Evolutionary conservation across 2,888 invertebrate genomes (phyloP), one percentile per base, ranked within the genome.

Genomic region (Physocephala rufipes): DNA sequence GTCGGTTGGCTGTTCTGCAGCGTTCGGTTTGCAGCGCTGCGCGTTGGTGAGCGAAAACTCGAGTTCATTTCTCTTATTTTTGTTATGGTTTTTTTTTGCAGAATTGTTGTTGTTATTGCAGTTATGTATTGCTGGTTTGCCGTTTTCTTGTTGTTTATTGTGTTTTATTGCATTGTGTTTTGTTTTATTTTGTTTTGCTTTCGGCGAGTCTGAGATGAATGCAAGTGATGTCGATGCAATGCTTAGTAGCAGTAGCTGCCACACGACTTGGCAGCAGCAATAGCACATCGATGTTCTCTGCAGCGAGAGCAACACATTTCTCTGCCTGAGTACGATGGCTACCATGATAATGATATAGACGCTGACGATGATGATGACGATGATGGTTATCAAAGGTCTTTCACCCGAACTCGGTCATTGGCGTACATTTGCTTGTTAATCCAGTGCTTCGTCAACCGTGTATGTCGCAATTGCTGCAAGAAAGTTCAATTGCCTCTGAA

Each of bases 361-460:
- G 49, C 45, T 64, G 70, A 36, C 53, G 51, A 36, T 49, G 51
- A 80, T 80, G 79, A 82, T 81, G 81, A 82, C 80, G 81, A 84
- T 82, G 83, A 84, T 84, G 84, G 84, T 84, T 82, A 84, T 84
- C 84, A 85, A 86, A 86, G 86, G 86, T 86, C 86, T 86, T 86
- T 86, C 86, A 86, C 86, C 86, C 86, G 86, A 85, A 85, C 85
- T 85, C 86, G 86, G 86, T 86, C 86, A 86, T 86, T 86, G 86
- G 86, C 86, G 86, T 85, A 84, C 85, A 85, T 84, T 84, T 81
- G 82, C 82, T 81, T 81, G 82, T 78, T 81, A 81, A 83, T 83
- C 83, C 83, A 83, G 83, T 82, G 83, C 83, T 82, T 83, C 82
- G 82, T 81, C 83, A 83, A 83, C 81, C 82, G 83, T 82, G 80